These are phyloP conservation scores for Diabrotica balteata DNA, from an alignment of 2,888 invertebrate genomes.

Conservation along the genomic window DNA sequence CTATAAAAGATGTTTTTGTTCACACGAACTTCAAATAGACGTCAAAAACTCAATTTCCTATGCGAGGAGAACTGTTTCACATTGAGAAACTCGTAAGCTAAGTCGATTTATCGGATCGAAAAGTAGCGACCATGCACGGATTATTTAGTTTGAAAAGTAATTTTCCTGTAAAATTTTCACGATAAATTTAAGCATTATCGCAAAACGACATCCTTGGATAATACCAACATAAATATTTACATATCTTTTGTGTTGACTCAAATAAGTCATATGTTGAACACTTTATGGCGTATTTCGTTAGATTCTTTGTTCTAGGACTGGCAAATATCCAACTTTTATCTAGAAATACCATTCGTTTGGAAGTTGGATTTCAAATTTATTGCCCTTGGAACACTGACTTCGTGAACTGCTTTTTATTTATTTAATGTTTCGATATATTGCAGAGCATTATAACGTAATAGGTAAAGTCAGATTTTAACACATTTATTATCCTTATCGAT, in stretches of 20 bases:
- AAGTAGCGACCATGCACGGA: not conserved
- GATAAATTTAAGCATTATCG: conserved; percentile 22
- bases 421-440: conserved; percentile 5
- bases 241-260: conserved; percentile 31
- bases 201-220: conserved; percentile 21
- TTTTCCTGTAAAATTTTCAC: conserved; percentile 5
- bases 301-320: conserved; percentile 33
- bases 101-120: too few relatives aligned
- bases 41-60: too few relatives aligned
- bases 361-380: conserved; percentile 32
- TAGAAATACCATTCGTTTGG: conserved; percentile 30
- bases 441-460: too few relatives aligned
- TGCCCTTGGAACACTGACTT: conserved; percentile 27
- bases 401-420: conserved; percentile 28
- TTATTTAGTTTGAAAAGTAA: conserved; percentile 5
- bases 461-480: too few relatives aligned
- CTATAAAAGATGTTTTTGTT: too few relatives aligned
- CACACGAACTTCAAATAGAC: too few relatives aligned
- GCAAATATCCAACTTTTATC: conserved; percentile 36
- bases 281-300: conserved; percentile 32
- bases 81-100: too few relatives aligned
- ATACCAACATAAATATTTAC: conserved; percentile 27
- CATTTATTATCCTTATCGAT: too few relatives aligned
- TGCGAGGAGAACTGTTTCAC: too few relatives aligned
- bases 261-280: conserved; percentile 34